A percentile compares a stretch with the other conserved stretches of the same genome.
These are phyloP conservation scores for Philereme vetulata DNA, from an alignment of 2,888 invertebrate genomes.

Conservation along the genomic window DNA sequence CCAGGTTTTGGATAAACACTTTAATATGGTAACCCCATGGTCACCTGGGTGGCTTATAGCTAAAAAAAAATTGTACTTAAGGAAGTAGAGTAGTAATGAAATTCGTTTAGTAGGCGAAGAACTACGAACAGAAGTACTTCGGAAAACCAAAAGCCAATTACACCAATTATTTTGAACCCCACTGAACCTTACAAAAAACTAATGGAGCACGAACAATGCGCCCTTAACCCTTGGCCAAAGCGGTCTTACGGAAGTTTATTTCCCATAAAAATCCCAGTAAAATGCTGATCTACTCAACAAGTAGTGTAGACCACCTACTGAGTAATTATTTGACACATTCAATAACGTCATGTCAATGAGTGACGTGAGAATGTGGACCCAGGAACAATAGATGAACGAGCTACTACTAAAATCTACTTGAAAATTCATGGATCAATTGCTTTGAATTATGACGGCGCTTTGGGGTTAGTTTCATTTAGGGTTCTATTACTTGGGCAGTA, in stretches of 20 bases:
- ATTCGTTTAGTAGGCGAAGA: too few species aligned
- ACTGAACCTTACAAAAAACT: slow-evolving; percentile 7
- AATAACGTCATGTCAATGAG: slow-evolving; percentile 48
- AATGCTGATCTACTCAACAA: slow-evolving; percentile 38
- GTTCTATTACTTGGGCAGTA: slow-evolving; percentile 1
- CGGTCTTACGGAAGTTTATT: slow-evolving; percentile 15
- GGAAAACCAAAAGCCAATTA: not conserved
- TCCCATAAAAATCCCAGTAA: slow-evolving; percentile 16
- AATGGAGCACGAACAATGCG: slow-evolving; percentile 12
- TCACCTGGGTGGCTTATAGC: too few species aligned
- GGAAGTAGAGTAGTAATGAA: too few species aligned
- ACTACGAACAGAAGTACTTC: too few species aligned
- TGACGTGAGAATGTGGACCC: slow-evolving; percentile 51
- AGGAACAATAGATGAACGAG: slow-evolving; percentile 18
- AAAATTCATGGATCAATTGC: slow-evolving; percentile 17
- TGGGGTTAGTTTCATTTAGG: not conserved
- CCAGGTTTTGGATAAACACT: too few species aligned
- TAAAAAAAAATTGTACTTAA: too few species aligned
- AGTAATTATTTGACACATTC: slow-evolving; percentile 54
- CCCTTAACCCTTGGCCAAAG: slow-evolving; percentile 11
- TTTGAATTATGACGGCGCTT: slow-evolving; percentile 5
- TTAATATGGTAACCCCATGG: too few species aligned
- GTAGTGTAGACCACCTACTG: slow-evolving; percentile 63
- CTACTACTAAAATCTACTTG: slow-evolving; percentile 25
- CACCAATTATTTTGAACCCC: slow-evolving; percentile 1